Percentiles rank a stretch among this genome's conserved stretches.
Conservation (phyloP, 2,113 vertebrate genomes). For the Dromiciops gliroides region DNA sequence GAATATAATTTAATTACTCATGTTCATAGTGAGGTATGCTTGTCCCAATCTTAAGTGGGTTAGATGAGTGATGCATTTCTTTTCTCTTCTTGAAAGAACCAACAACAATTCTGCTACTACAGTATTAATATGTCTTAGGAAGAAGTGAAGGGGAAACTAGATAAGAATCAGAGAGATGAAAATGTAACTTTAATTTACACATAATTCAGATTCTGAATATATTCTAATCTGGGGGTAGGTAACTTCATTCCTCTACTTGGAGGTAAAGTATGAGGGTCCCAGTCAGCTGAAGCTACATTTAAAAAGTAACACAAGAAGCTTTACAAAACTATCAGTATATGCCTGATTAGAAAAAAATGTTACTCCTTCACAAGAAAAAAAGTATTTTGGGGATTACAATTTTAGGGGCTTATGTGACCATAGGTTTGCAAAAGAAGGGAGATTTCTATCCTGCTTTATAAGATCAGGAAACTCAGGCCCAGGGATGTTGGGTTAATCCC, state of each 20-base stretch:
- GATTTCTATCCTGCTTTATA: not conserved
- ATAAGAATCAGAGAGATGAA: not conserved
- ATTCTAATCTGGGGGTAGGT: not conserved
- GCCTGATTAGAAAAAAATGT: not conserved
- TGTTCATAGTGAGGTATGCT: not conserved
- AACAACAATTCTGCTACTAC: not conserved
- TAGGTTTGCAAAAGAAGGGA: not conserved
- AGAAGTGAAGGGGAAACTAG: conserved; percentile 14
- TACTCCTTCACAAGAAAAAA: not conserved
- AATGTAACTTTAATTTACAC: not conserved
- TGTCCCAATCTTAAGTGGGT: not conserved
- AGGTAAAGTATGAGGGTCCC: not conserved
- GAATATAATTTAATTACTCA: conserved; percentile 2
- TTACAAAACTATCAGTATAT: conserved; percentile 28
- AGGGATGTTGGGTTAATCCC: not conserved
- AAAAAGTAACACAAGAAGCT: conserved; percentile 18
- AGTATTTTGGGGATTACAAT: not conserved
- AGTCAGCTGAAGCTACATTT: not conserved
- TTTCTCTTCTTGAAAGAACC: not conserved
- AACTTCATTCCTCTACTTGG: not conserved
- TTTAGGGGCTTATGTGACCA: not conserved
- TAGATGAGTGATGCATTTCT: not conserved
- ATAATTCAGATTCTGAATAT: conserved; percentile 18
- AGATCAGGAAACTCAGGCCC: not conserved
- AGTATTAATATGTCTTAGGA: not conserved